Evolutionary conservation across 2,888 invertebrate genomes (phyloP).

Genomic region (Plutella xylostella): DNA sequence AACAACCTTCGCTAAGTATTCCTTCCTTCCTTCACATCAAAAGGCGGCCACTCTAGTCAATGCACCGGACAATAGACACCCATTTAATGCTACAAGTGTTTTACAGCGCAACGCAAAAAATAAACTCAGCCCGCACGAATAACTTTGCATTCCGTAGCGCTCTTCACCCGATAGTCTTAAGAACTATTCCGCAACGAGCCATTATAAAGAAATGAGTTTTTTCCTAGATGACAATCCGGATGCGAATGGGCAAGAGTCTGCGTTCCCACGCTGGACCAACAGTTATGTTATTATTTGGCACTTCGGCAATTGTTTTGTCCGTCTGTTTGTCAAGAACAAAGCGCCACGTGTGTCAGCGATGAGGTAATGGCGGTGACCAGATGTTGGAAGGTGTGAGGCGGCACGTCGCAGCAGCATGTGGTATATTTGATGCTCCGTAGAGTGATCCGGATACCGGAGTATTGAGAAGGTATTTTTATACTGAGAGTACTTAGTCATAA

Average conservation of each 20-base stretch:
- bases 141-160: too few relatives aligned
- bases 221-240: slow-evolving; percentile 46
- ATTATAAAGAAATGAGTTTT: too few relatives aligned
- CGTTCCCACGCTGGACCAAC: slow-evolving; percentile 51
- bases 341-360: slow-evolving; percentile 42
- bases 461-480: too few relatives aligned
- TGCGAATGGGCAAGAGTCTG: slow-evolving; percentile 43
- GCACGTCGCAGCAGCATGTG: slow-evolving; percentile 3
- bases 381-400: slow-evolving; percentile 26
- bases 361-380: slow-evolving; percentile 34
- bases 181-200: too few relatives aligned
- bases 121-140: too few relatives aligned
- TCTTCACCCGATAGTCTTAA: too few relatives aligned
- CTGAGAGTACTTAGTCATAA: too few relatives aligned
- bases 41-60: slow-evolving; percentile 34
- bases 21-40: slow-evolving; percentile 24
- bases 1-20: too few relatives aligned
- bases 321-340: slow-evolving; percentile 36
- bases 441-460: too few relatives aligned
- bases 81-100: slow-evolving; percentile 53
- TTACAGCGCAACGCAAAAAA: slow-evolving; percentile 49
- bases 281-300: slow-evolving; percentile 13
- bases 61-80: slow-evolving; percentile 36
- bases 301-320: slow-evolving; percentile 35
- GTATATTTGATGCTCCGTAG: background rate